phyloP scores from a whole-genome alignment of 2,797 vertebrate species.

The Sylvilagus floridanus region DNA sequence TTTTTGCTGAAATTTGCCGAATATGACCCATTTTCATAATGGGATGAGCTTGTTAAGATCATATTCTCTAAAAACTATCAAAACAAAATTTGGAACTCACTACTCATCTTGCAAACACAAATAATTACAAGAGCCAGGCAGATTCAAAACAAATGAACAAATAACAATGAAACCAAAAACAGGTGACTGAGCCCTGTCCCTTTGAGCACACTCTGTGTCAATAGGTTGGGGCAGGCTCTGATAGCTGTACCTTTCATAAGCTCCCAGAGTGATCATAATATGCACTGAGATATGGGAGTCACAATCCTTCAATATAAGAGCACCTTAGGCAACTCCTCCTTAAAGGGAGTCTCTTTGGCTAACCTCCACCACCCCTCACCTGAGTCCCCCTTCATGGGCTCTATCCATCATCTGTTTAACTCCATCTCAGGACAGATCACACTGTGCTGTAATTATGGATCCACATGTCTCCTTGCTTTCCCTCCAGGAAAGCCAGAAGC shows the following conservation, averaged over 20 bases:
- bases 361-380: not conserved
- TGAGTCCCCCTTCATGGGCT: not conserved
- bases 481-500: not conserved
- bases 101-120: constrained; percentile 11
- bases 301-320: not conserved
- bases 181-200: not conserved
- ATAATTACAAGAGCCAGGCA: not conserved
- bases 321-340: not conserved
- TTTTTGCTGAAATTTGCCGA: not conserved
- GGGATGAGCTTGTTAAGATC: not conserved
- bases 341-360: not conserved
- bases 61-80: constrained; percentile 11
- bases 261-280: not conserved
- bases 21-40: not conserved
- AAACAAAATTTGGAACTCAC: constrained; percentile 21
- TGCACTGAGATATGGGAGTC: not conserved
- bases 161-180: not conserved
- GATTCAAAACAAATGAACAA: not conserved
- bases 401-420: not conserved
- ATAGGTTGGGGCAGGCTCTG: not conserved
- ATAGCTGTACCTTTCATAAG: not conserved
- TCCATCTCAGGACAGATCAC: not conserved
- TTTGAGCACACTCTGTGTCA: not conserved
- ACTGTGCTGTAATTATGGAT: not conserved
- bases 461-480: not conserved